Evolutionary conservation across 1,140 invertebrate genomes (phyloP).

Genomic region (Stratiolaelaps scimitus): DNA sequence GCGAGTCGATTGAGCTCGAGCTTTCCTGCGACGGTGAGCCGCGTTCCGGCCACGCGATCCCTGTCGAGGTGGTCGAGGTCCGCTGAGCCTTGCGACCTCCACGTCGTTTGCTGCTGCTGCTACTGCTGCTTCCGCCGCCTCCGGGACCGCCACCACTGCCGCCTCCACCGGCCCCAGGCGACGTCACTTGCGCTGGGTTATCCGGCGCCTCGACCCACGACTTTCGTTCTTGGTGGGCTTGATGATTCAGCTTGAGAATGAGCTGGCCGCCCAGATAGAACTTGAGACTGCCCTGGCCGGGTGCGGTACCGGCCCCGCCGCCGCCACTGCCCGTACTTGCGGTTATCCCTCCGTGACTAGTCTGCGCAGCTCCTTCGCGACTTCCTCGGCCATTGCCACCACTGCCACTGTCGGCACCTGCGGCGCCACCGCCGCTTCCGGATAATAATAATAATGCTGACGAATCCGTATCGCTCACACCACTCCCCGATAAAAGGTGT

Average conservation of each 20-base stretch:
- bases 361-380: not conserved
- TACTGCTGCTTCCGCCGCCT: not conserved
- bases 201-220: slow-evolving; percentile 29
- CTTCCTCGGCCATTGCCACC: not conserved
- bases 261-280: slow-evolving; percentile 36
- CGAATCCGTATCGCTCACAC: not conserved
- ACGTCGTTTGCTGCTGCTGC: not conserved
- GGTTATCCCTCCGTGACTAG: not conserved
- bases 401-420: no score
- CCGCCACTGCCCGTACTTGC: not conserved
- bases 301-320: not conserved
- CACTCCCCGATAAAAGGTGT: no score
- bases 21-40: slow-evolving; percentile 18
- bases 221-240: slow-evolving; percentile 35
- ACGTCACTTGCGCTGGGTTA: slow-evolving; percentile 4
- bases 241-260: slow-evolving; percentile 36
- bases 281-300: slow-evolving; percentile 32
- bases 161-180: not conserved
- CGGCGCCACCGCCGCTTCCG: no score
- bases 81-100: not conserved
- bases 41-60: slow-evolving; percentile 7
- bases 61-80: not conserved
- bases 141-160: not conserved
- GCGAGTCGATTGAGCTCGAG: slow-evolving; percentile 18
- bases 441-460: no score